A percentile compares a stretch with the other conserved stretches of the same genome.
Evolutionary conservation across 2,888 invertebrate species (phyloP).

Genomic region (Didymodactylos carnosus): DNA sequence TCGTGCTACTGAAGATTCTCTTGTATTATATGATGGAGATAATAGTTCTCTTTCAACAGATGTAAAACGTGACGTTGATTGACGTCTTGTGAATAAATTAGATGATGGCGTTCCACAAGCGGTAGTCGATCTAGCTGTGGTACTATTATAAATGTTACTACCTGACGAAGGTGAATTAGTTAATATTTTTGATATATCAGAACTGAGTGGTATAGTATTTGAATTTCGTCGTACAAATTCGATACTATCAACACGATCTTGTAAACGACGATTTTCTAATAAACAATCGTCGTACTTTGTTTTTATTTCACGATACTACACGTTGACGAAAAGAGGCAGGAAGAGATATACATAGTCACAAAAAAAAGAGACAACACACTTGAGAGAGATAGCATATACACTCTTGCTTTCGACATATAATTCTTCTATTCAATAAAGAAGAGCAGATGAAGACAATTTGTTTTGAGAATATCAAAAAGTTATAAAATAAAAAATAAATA

Average conservation of each 20-base stretch:
- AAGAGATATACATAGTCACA: no score
- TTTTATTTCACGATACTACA: constrained; percentile 12
- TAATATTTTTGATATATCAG: neutral
- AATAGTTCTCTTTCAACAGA: neutral
- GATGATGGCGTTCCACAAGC: no score
- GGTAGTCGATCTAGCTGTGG: no score
- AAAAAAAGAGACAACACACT: neutral
- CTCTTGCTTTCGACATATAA: neutral
- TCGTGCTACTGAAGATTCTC: neutral
- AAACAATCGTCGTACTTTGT: constrained; percentile 9
- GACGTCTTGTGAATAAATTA: neutral
- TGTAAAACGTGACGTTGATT: neutral
- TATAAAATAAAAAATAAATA: no score
- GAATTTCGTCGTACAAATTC: constrained; percentile 1
- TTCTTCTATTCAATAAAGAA: neutral
- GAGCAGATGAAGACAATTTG: neutral
- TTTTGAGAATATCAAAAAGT: neutral
- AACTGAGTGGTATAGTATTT: no score
- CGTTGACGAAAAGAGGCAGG: neutral
- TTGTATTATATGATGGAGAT: neutral
- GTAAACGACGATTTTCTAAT: constrained; percentile 9
- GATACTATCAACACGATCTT: constrained; percentile 10
- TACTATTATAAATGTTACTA: neutral
- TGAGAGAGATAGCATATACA: no score
- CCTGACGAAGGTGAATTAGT: neutral